Evolutionary conservation across 2,797 vertebrate species (phyloP).

Genomic region (Bovichtus diacanthus): DNA sequence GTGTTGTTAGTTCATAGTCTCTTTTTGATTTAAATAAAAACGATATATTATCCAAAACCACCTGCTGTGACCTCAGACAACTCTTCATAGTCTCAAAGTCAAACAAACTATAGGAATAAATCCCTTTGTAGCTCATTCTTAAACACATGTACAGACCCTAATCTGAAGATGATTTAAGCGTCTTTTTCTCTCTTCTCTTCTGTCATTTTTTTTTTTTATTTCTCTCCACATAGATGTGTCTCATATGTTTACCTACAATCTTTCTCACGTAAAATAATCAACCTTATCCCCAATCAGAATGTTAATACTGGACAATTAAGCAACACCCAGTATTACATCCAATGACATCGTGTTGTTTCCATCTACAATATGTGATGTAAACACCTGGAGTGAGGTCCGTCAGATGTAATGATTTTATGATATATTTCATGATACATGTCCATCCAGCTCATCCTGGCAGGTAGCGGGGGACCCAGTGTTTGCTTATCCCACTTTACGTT

Average conservation of each 20-base stretch:
- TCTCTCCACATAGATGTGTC: too few species aligned
- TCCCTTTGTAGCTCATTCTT: neutral
- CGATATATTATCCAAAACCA: neutral
- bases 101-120: neutral
- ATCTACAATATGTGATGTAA: too few species aligned
- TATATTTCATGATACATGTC: neutral
- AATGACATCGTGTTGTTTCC: too few species aligned
- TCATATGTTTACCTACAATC: too few species aligned
- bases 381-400: too few species aligned
- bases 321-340: too few species aligned
- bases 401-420: neutral
- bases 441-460: neutral
- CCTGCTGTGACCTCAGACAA: neutral
- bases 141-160: neutral
- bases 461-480: too few species aligned
- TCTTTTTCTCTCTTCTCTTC: too few species aligned
- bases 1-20: neutral
- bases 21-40: slow-evolving; percentile 7
- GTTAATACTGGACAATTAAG: too few species aligned
- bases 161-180: neutral
- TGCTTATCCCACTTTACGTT: neutral
- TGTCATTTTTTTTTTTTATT: too few species aligned
- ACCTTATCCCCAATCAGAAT: too few species aligned
- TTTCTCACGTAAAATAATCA: too few species aligned
- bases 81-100: neutral